Percentiles rank a stretch among this genome's conserved stretches.
phyloP scores from a whole-genome alignment of 2,113 vertebrate species.

The Crocuta crocuta region DNA sequence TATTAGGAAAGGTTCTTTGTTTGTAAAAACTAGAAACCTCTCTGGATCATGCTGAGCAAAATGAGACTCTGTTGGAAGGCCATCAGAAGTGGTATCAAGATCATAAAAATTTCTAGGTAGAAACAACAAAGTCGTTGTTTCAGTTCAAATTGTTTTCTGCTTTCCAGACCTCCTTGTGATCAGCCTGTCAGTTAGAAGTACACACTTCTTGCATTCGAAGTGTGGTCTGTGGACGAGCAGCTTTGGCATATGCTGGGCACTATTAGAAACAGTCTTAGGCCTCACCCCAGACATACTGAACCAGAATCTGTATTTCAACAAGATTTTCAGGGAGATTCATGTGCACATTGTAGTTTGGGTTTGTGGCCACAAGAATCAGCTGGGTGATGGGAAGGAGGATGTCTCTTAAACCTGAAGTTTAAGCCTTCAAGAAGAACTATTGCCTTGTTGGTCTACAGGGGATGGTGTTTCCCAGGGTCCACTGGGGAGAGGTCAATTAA shows the following conservation, averaged over 20 bases:
- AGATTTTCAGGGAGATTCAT: neutral
- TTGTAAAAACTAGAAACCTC: constrained; percentile 26
- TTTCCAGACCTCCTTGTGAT: neutral
- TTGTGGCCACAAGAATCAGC: neutral
- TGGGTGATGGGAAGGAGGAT: neutral
- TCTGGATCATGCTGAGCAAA: neutral
- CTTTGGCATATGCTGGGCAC: neutral
- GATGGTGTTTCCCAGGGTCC: neutral
- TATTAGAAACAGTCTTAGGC: neutral
- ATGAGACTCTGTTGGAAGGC: neutral
- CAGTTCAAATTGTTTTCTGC: constrained; percentile 1
- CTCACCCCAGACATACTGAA: neutral
- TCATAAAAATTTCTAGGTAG: neutral
- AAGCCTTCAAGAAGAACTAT: neutral
- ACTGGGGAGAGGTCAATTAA: neutral
- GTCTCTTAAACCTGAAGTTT: neutral
- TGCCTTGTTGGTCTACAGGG: neutral
- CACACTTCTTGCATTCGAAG: neutral
- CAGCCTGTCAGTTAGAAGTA: neutral
- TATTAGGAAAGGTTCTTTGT: constrained; percentile 23
- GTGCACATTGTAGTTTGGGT: neutral
- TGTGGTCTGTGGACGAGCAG: neutral
- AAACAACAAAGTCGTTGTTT: constrained; percentile 2
- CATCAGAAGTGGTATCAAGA: neutral
- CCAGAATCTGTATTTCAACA: neutral